phyloP scores from a whole-genome alignment of 2,797 vertebrate species.

The Artibeus lituratus region DNA sequence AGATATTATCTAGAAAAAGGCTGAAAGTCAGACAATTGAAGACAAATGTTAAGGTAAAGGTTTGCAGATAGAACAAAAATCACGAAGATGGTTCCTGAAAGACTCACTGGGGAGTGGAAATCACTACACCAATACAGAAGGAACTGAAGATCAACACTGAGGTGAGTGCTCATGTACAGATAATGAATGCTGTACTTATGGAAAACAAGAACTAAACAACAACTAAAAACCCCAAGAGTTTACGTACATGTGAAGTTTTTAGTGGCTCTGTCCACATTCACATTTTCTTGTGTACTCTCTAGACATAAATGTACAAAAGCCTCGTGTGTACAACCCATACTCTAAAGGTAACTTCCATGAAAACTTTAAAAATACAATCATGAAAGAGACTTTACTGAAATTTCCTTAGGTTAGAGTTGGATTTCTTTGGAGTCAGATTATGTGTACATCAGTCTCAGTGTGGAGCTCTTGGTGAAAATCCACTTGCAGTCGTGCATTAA shows the following conservation, averaged over 20 bases:
- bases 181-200: neutral
- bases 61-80: neutral
- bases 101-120: neutral
- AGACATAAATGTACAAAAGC: slow-evolving; percentile 2
- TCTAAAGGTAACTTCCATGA: neutral
- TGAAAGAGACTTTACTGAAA: neutral
- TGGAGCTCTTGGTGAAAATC: neutral
- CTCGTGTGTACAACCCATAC: neutral
- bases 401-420: neutral
- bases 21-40: neutral
- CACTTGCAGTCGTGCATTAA: neutral
- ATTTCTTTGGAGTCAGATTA: neutral
- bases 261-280: neutral
- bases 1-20: neutral
- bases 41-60: neutral
- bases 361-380: neutral
- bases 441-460: neutral
- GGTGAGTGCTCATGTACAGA: neutral
- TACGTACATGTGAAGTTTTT: neutral
- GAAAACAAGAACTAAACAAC: neutral
- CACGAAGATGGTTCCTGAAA: neutral
- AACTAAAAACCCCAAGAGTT: neutral
- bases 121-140: neutral
- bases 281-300: neutral
- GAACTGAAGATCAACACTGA: neutral